Evolutionary conservation across 1,140 invertebrate genomes (phyloP), one percentile per base, ranked within the genome.

Genomic region (Lasaia peninsularis): DNA sequence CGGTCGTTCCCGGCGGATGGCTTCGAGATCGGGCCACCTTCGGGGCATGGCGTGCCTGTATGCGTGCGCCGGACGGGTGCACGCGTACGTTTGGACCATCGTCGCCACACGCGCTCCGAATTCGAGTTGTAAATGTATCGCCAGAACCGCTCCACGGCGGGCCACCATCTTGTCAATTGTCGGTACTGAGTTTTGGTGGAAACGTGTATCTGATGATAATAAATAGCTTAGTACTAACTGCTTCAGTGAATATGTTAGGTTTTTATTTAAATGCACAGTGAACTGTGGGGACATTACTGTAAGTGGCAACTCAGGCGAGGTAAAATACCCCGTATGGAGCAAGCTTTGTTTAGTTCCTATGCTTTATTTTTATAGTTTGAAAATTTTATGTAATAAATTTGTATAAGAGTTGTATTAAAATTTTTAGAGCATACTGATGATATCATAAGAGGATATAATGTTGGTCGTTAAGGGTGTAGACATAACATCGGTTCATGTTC

Each of bases 21-120:
- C 62, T 89, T 89, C 72, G 90, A 91, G 77, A 75, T 82, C 66
- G 90, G 91, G 63, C 88, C 86, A 53, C 85, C 89, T 58, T 73
- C 87, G 68, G 78, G 74, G 59, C 79, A 80, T 61, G 83, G 69
- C 51, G 83, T 84, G 67, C 80, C 87, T 24, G 89, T 73, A 60
- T 73, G 75, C 63, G 66, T 73, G 60, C 76, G 73, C 16, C 75
- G 76, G 44, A 69, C 82, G 28, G 76, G 73, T 54, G 76, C 78
- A 12, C 74, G 76, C 56, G 82, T 82, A 21, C 79, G 84, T 16
- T 79, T 86, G 56, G 81, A 88, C 61, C 80, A 78, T 58, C 80
- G 85, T 59, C 85, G 83, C 52, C 83, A 84, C 68, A 83, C 82
- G 60, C 85, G 81, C 81, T 86, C 78, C 74, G 85, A 88, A 73